Evolutionary conservation across 2,797 vertebrate genomes (phyloP).

Genomic region (Sandelia bainsii): DNA sequence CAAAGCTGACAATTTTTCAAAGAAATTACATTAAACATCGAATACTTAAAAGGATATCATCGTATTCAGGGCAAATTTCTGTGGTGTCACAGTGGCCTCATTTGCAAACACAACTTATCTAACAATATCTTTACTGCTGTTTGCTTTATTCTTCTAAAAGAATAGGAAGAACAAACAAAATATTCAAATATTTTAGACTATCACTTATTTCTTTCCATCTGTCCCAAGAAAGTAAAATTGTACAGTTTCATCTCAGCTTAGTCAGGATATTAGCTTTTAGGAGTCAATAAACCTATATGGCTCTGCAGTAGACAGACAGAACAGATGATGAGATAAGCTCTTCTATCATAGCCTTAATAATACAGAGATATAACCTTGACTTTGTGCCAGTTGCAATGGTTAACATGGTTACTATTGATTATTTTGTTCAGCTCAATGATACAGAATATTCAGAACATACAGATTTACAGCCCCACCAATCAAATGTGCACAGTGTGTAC

Average conservation of each 20-base stretch:
- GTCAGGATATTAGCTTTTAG: slow-evolving; percentile 30
- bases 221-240: neutral
- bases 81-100: neutral
- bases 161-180: slow-evolving; percentile 13
- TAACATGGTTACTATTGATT: slow-evolving; percentile 39
- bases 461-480: neutral
- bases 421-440: slow-evolving; percentile 1
- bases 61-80: neutral
- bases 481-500: slow-evolving; percentile 2
- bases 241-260: slow-evolving; percentile 9
- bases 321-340: slow-evolving; percentile 47
- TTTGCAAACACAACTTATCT: slow-evolving; percentile 17
- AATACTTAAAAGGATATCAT: neutral
- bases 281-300: slow-evolving; percentile 36
- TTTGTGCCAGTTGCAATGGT: neutral
- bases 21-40: too few relatives aligned
- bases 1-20: too few relatives aligned
- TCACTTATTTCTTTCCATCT: neutral
- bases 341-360: slow-evolving; percentile 27
- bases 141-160: slow-evolving; percentile 20
- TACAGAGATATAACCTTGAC: slow-evolving; percentile 18
- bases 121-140: neutral
- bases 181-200: neutral
- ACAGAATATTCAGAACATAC: slow-evolving; percentile 11
- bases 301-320: slow-evolving; percentile 7